Evolutionary conservation across 2,797 vertebrate genomes (phyloP), one percentile per base, ranked within the genome.

Genomic region (Arvicola amphibius): DNA sequence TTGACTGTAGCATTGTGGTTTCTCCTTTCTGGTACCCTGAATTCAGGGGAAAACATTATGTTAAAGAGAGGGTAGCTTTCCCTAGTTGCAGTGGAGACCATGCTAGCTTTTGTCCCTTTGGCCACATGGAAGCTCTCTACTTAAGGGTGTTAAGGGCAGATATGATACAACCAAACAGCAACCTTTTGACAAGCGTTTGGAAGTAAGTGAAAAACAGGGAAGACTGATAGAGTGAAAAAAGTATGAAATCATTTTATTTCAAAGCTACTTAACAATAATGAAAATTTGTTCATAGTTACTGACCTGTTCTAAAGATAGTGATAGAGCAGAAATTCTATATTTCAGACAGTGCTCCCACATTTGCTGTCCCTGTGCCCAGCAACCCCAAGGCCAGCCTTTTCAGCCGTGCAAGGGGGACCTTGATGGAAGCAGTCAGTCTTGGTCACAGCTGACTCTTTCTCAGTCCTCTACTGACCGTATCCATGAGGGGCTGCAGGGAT

Each of bases 251-350:
- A 78, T 93, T 96, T 92, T 73, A 46, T 88, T 81, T 74, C 51
- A 97, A 93, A 96, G 40, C 43, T 91, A 4, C 76, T 85, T 79
- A 88, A 76, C 25, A 84, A 23, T 85, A 91, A 73, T 85, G 85
- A 94, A 88, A 89, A 84, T 21, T 27, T 91, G 19, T 86, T 43
- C 6, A 3, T 65, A 69, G 40, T 83, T 84, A n/a, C 65, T n/a
- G 19, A n/a, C 81, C 77, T 84, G 7, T 96, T 63, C 71, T 43
- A 43, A 93, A 73, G 84, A 10, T 27, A 88, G 25, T 69, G 34
- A 25, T 2, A 21, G 53, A 76, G 37, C 71, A 76, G 53, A 61
- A 61, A 27, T 27, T 14, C 37, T 71, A 5, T 88, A 16, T 79
- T 90, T 92, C 43, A 43, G 71, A 88, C 40, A 10, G 69, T 40